Percentiles rank a stretch among this genome's conserved stretches.
Evolutionary conservation across 2,888 invertebrate species (phyloP).

Genomic region (Callyntrura guangdongensis): DNA sequence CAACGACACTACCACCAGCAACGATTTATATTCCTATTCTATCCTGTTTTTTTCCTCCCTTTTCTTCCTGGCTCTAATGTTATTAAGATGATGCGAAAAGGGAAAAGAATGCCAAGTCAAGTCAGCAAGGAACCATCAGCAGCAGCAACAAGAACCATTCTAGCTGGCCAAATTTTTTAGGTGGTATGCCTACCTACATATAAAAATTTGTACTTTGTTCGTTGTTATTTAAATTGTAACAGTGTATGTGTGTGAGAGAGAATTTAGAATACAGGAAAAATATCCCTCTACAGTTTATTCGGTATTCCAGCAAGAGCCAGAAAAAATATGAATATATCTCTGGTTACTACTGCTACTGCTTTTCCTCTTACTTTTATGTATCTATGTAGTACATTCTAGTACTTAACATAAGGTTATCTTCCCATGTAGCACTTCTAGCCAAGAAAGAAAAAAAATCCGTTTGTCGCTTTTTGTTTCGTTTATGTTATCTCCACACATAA

Average conservation of each 20-base stretch:
- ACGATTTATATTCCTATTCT: not conserved
- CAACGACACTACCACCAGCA: not conserved
- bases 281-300: not conserved
- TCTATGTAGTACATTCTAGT: not conserved
- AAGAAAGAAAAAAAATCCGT: not conserved
- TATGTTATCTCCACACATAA: not conserved
- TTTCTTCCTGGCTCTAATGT: slow-evolving; percentile 44
- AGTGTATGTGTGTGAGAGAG: not conserved
- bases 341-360: not conserved
- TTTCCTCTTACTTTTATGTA: too few relatives aligned
- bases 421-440: not conserved
- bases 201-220: not conserved
- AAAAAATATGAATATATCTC: not conserved
- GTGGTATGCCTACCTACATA: not conserved
- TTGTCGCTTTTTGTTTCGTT: slow-evolving; percentile 20
- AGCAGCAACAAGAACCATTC: not conserved
- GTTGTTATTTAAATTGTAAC: not conserved
- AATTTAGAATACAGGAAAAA: not conserved
- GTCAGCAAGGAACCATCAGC: not conserved
- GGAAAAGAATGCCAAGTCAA: slow-evolving; percentile 54
- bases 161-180: not conserved
- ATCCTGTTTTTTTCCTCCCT: slow-evolving; percentile 6
- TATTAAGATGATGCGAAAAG: slow-evolving; percentile 65
- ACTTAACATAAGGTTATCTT: slow-evolving; percentile 5
- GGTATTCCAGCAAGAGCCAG: not conserved